These are phyloP conservation scores for Ochotona curzoniae DNA, from an alignment of 2,113 vertebrate species.

Conservation along the genomic window DNA sequence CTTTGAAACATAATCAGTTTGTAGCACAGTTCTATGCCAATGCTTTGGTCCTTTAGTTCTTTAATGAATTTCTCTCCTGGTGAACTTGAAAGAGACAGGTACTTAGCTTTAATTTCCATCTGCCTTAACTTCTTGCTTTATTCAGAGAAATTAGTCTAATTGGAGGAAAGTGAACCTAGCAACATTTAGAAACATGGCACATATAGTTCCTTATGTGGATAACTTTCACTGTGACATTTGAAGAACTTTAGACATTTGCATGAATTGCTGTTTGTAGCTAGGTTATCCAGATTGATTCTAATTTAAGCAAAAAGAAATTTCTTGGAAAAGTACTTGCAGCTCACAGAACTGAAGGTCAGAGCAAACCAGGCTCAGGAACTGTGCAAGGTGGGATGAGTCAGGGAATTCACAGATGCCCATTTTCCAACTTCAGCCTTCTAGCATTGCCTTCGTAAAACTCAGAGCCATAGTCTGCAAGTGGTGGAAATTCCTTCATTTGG, in stretches of 20 bases:
- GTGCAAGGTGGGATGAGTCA: not conserved
- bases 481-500: not conserved
- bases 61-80: conserved; percentile 40
- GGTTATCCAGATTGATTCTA: not conserved
- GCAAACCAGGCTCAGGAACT: not conserved
- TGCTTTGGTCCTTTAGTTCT: not conserved
- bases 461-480: not conserved
- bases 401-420: not conserved
- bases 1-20: conserved; percentile 19
- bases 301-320: not conserved
- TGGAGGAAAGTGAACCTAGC: not conserved
- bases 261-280: not conserved
- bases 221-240: not conserved
- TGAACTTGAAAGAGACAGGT: not conserved
- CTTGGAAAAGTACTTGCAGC: not conserved
- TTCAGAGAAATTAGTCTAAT: not conserved
- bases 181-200: not conserved
- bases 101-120: conserved; percentile 1
- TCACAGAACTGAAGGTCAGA: not conserved
- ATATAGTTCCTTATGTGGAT: not conserved
- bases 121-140: not conserved
- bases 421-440: not conserved
- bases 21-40: not conserved
- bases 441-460: not conserved
- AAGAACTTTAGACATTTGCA: not conserved